A percentile compares a stretch with the other conserved stretches of the same genome.
These are phyloP conservation scores for Styela plicata DNA, from an alignment of 23 tunicate species.

Conservation along the genomic window DNA sequence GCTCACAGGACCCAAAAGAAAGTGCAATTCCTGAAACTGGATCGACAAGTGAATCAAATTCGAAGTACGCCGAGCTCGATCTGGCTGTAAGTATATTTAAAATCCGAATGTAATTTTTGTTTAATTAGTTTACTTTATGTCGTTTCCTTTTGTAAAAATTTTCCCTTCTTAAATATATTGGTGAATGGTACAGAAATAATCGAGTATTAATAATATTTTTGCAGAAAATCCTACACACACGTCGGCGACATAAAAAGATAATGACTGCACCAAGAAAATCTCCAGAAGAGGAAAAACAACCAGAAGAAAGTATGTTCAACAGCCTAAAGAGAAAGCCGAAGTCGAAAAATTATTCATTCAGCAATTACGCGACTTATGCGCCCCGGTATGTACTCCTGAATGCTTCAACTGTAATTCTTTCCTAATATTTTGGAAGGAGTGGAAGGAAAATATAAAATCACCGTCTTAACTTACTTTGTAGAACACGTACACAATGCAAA, in stretches of 20 bases:
- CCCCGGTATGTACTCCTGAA: not conserved
- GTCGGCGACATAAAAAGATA: slow-evolving; percentile 57
- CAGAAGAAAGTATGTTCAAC: slow-evolving; percentile 11
- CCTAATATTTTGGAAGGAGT: not conserved
- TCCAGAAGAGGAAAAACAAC: slow-evolving; percentile 23
- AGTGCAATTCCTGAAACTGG: no score
- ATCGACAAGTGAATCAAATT: slow-evolving; percentile 2
- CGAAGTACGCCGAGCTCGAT: slow-evolving; percentile 78
- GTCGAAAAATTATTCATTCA: slow-evolving; percentile 19
- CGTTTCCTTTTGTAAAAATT: no score
- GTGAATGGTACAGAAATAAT: not conserved
- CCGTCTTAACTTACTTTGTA: not conserved
- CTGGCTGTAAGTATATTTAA: slow-evolving; percentile 50
- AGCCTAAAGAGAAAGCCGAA: slow-evolving; percentile 16
- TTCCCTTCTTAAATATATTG: no score
- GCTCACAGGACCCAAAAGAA: no score
- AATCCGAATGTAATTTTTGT: not conserved
- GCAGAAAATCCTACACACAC: slow-evolving; percentile 85
- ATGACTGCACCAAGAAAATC: slow-evolving; percentile 20
- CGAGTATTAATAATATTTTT: not conserved
- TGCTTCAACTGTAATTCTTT: not conserved
- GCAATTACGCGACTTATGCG: slow-evolving; percentile 10
- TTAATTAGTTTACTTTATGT: no score
- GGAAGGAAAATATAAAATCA: not conserved
- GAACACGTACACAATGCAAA: no score